A percentile compares a stretch with the other conserved stretches of the same genome.
Evolutionary conservation across 2,797 vertebrate species (phyloP).

Genomic region (Prionace glauca): DNA sequence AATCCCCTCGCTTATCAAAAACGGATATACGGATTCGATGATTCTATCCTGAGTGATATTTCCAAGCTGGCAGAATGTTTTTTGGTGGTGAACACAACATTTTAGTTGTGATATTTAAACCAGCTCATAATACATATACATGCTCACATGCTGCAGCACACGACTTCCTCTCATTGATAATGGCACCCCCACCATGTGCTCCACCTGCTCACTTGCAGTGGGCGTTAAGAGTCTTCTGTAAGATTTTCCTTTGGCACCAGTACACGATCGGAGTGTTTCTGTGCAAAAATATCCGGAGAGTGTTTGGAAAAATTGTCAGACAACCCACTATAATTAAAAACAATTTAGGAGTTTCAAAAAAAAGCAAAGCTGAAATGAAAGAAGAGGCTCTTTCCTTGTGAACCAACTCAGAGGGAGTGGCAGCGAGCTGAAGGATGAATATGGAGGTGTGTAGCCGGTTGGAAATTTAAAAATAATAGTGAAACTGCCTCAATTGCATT

Average conservation of each 20-base stretch:
- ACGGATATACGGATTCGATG: too few species aligned
- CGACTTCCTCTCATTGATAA: neutral
- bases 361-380: neutral
- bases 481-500: neutral
- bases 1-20: too few species aligned
- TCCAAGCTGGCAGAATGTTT: neutral
- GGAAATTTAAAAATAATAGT: neutral
- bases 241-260: neutral
- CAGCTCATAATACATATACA: neutral
- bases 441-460: neutral
- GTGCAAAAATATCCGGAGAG: neutral
- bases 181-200: neutral
- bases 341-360: neutral
- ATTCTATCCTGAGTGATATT: neutral
- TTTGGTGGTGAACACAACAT: neutral
- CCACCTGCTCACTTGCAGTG: neutral
- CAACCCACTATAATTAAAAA: neutral
- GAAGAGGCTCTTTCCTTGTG: neutral
- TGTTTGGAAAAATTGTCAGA: neutral
- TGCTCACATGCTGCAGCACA: neutral
- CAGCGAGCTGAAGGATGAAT: neutral
- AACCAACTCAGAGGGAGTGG: neutral
- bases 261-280: neutral
- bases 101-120: neutral
- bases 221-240: neutral